Evolutionary conservation across 2,888 invertebrate species (phyloP), one percentile per base, ranked within the genome.

Genomic region (Stratiomys singularior): DNA sequence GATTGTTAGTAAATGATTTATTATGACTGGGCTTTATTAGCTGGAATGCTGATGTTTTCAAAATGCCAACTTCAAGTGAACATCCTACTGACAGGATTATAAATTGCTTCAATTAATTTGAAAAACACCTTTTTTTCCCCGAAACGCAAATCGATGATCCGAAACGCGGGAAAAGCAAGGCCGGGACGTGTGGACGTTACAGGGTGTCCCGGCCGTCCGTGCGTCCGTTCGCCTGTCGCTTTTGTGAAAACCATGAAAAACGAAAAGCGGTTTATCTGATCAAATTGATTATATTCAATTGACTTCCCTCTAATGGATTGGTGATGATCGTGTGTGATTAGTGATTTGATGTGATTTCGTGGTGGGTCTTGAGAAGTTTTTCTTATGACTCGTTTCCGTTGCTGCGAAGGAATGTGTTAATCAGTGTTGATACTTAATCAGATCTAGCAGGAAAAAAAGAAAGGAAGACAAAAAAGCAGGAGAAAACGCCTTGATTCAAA

Each of bases 71-170:
- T 23, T 18, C 2, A 25, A 46, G 25, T 69, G 13, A 47, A 30
- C 30, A 74, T 74, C 74, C 74, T 74, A 74, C 60, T 74, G 74
- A 74, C 74, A 74, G 74, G 3, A 74, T 58, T 58, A 74, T 74
- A 74, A 74, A 74, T 74, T 28, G 74, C 74, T 37, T 74, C 74
- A 74, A 74, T 74, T 74, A 52, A 47, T 74, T 74, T 74, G 37
- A 74, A 44, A 30, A 74, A 60, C 74, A 74, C 74, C 74, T 72
- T 56, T 37, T 37, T 37, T n/a, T n/a, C n/a, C n/a, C n/a, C 52
- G 18, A 30, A 37, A 71, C 44, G 47, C 25, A 71, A 52, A 71
- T 71, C n/a, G n/a, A n/a, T 25, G 47, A 21, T 23, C 47, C 9
- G 27, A 71, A 21, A 23, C 18, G 67, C 9, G 18, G 21, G n/a